Evolutionary conservation across 1,140 invertebrate species (phyloP), one percentile per base, ranked within the genome.

Genomic region (Drosophila navojoa): DNA sequence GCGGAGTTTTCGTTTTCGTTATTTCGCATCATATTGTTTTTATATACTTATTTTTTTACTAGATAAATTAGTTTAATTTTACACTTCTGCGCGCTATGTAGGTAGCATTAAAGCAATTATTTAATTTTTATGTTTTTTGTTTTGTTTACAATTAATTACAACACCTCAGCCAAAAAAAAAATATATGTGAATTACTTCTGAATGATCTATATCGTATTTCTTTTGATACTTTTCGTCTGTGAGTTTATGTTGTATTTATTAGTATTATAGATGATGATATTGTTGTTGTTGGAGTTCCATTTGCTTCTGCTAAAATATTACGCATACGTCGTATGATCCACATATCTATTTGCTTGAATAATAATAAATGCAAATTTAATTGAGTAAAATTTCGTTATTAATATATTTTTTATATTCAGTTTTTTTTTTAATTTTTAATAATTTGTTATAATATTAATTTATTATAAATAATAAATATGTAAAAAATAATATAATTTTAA

Each of bases 71-170:
- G 40, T 1, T 22, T 22, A 57, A 52, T 42, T 35, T 72, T 47
- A 15, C 49, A 42, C 55, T 69, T 71, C 55, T 61, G 44, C 22
- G 42, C 63, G n/a, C 55, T n/a, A 50, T 49, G 54, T 64, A 55
- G 47, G 66, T 35, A 58, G 45, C 45, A 32, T 10, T 19, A 38
- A 47, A 47, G 15, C 53, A 54, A 68, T 54, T 38, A 11, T 38
- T 42, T 32, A n/a, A 7, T 22, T 40, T 49, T 29, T 25, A 42
- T 59, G 4, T 1, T 50, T 19, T 35, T 53, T n/a, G 19, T 64
- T 72, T 58, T 70, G 67, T 74, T 53, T 53, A 62, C 70, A 74
- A 70, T 70, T 70, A 74, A 74, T 70, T 62, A 38, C 50, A 29
- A 50, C 62, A 47, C 47, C 70, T 40, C 49, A 29, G 32, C 5